These are phyloP conservation scores for Upupa epops DNA, from an alignment of 2,113 vertebrate species.

Conservation along the genomic window DNA sequence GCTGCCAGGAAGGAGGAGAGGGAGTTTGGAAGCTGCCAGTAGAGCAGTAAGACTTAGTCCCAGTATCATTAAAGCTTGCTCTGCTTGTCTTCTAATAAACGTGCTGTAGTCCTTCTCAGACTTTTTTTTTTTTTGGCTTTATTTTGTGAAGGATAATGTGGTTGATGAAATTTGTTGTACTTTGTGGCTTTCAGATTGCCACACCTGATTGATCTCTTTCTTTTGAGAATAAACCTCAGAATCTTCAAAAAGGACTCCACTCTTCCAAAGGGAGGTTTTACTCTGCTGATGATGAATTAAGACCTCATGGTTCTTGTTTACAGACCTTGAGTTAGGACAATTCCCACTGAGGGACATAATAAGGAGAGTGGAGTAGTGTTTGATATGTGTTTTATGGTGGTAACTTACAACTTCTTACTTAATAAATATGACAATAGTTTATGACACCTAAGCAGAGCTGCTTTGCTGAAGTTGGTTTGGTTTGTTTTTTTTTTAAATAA, in stretches of 20 bases:
- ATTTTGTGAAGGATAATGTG: neutral
- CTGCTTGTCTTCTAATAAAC: neutral
- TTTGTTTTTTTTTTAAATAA: neutral
- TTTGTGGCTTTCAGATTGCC: neutral
- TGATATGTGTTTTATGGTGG: neutral
- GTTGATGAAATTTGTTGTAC: neutral
- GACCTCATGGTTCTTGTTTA: neutral
- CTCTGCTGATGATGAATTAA: neutral
- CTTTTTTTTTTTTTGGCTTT: neutral
- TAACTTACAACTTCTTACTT: neutral
- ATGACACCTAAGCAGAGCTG: neutral
- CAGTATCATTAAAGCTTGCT: neutral
- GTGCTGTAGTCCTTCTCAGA: neutral
- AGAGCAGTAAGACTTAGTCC: neutral
- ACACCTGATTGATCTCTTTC: neutral
- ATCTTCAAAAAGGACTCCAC: neutral
- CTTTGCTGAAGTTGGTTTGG: neutral
- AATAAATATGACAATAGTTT: neutral
- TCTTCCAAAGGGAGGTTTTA: fast-evolving
- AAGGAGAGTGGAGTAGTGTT: neutral
- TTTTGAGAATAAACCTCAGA: neutral
- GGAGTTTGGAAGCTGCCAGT: neutral
- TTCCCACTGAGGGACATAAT: neutral
- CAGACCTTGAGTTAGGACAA: neutral
- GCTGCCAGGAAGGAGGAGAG: neutral